Evolutionary conservation across 2,888 invertebrate genomes (phyloP), one percentile per base, ranked within the genome.

Genomic region (Cataglyphis altisquamis): DNA sequence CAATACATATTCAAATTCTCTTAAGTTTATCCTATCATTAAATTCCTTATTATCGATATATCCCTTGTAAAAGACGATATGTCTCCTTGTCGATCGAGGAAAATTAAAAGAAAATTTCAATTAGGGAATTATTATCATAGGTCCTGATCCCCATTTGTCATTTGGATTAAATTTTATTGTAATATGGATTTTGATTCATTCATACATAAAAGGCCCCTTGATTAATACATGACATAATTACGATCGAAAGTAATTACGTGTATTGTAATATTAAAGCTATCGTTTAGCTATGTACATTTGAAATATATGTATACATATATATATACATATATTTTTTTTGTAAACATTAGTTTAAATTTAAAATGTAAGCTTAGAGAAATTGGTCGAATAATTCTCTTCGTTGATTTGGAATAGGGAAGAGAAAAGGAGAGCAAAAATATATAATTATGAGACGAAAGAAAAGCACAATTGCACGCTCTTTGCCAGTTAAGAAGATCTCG

Each of bases 181-280:
- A 68, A 80, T 68, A 88, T 88, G 84, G 88, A 87, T 91, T 86
- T 84, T 78, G 83, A 90, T 90, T 91, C 86, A 91, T 32, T 89
- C 88, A 87, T 91, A 91, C 92, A 92, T 91, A 90, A 92, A 93
- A 92, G 91, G 90, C 90, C 91, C 89, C 91, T 92, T 86, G 90
- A 92, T 90, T 87, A 91, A 91, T 86, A 90, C 86, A 91, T 80
- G 83, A 89, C 82, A 84, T 85, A 84, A 85, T 86, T 82, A 85
- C 77, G 67, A 84, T 89, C 81, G 70, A 86, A 86, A 83, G 66
- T 88, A 85, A 78, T 89, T 87, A 52, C 18, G 84, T 78, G 70
- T 82, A 83, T 85, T 70, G 36, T 90, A 88, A 89, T 90, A 89
- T 89, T 91, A 88, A 89, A 91, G 86, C 88, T 88, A 89, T 86